Conservation (phyloP, 1,140 invertebrate genomes). For the Drosophila oshimai region DNA sequence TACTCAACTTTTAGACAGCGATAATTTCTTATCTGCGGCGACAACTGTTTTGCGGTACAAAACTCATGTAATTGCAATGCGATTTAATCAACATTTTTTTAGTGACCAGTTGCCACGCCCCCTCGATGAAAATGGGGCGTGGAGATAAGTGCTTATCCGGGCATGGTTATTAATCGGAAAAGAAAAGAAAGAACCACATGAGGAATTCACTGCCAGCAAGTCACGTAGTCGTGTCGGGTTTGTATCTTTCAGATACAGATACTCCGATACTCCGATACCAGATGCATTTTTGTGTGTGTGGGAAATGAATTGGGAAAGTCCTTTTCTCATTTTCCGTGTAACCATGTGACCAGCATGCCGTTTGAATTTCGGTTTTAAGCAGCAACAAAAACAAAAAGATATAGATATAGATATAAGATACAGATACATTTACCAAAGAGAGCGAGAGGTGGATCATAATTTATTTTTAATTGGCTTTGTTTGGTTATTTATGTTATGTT, state of each 20-base stretch:
- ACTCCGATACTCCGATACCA: not conserved
- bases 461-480: conserved; percentile 73
- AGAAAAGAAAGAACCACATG: not conserved
- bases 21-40: no score
- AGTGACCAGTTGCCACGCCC: not conserved
- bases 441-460: conserved; percentile 64
- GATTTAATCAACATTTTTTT: no score
- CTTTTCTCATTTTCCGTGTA: conserved; percentile 24
- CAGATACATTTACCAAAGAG: no score
- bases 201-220: not conserved
- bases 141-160: no score
- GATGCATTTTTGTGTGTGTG: not conserved
- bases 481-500: conserved; percentile 53
- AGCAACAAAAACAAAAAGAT: not conserved
- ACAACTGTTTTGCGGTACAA: not conserved
- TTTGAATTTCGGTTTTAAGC: not conserved
- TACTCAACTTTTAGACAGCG: no score
- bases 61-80: not conserved
- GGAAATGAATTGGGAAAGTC: conserved; percentile 32
- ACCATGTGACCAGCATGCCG: conserved; percentile 20
- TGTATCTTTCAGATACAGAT: conserved; percentile 7
- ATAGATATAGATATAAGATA: conserved; percentile 1
- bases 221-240: conserved; percentile 12
- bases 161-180: not conserved
- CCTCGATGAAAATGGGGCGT: not conserved